phyloP scores from a whole-genome alignment of 2,888 invertebrate genomes.

The Hermaeophaga mercurialis region DNA sequence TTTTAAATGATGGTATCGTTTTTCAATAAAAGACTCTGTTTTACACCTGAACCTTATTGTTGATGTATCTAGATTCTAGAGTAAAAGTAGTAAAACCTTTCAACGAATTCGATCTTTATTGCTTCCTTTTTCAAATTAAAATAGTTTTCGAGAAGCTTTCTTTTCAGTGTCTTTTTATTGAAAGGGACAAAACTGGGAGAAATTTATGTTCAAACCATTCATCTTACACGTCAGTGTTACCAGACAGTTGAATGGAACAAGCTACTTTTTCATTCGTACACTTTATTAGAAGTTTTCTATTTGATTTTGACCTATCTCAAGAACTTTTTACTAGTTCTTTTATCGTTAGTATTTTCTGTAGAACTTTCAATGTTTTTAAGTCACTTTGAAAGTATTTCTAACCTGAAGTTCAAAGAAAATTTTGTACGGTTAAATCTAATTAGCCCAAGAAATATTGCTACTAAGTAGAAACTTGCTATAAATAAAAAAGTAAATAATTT shows the following conservation, averaged over 20 bases:
- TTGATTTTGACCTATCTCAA: slow-evolving; percentile 7
- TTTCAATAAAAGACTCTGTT: too few relatives aligned
- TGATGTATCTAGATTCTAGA: too few relatives aligned
- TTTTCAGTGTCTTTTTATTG: slow-evolving; percentile 15
- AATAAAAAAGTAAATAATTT: too few relatives aligned
- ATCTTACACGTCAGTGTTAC: slow-evolving; percentile 12
- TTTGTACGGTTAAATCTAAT: too few relatives aligned
- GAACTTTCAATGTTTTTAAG: too few relatives aligned
- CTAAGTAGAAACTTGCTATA: too few relatives aligned
- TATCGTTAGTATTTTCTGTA: neutral
- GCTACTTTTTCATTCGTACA: slow-evolving; percentile 11
- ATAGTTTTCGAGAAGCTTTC: slow-evolving; percentile 10
- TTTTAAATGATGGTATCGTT: too few relatives aligned
- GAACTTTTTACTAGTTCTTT: slow-evolving; percentile 2
- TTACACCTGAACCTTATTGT: too few relatives aligned
- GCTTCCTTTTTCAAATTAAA: slow-evolving; percentile 14
- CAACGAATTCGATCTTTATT: neutral
- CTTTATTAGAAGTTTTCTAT: slow-evolving; percentile 13
- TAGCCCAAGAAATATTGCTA: too few relatives aligned
- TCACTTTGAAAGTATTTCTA: too few relatives aligned
- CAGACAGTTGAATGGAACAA: slow-evolving; percentile 12
- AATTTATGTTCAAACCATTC: slow-evolving; percentile 21
- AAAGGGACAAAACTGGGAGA: slow-evolving; percentile 15
- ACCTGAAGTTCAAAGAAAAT: too few relatives aligned
- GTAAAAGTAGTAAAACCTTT: neutral